phyloP scores from a whole-genome alignment of 2,888 invertebrate genomes.

The Andricus curvator region DNA sequence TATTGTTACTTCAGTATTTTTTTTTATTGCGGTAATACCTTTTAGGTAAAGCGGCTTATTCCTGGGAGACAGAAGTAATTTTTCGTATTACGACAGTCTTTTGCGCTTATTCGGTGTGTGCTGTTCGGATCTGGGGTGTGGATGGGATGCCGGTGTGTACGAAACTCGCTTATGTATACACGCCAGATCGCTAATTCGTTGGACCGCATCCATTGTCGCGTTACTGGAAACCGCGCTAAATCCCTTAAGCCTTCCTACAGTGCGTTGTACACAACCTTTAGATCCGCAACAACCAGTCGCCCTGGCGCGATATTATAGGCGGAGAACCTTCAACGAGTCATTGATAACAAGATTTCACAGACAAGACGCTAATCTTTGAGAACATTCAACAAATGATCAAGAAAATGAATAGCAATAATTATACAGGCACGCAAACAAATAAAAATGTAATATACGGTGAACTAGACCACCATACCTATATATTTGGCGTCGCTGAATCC shows the following conservation, averaged over 20 bases:
- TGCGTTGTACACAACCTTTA: constrained; percentile 47
- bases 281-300: constrained; percentile 42
- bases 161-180: constrained; percentile 46
- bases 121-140: constrained; percentile 20
- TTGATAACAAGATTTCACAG: constrained; percentile 41
- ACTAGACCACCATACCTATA: too few species aligned
- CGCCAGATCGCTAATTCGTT: constrained; percentile 55
- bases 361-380: constrained; percentile 3
- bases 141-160: constrained; percentile 19
- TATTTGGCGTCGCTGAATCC: too few species aligned
- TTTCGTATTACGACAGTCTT: constrained; percentile 3
- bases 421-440: too few species aligned
- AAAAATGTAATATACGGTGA: too few species aligned
- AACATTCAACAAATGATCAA: background rate
- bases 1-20: background rate
- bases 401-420: too few species aligned
- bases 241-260: constrained; percentile 51
- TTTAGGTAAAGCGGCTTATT: background rate
- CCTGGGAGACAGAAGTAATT: background rate
- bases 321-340: constrained; percentile 32
- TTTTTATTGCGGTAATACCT: background rate
- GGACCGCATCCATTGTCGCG: constrained; percentile 54
- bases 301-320: constrained; percentile 39
- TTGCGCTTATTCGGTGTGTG: background rate
- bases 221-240: constrained; percentile 54